Percentiles rank a stretch among this genome's conserved stretches.
phyloP scores from a whole-genome alignment of 2,797 vertebrate species.

The Trematocara caparti region DNA sequence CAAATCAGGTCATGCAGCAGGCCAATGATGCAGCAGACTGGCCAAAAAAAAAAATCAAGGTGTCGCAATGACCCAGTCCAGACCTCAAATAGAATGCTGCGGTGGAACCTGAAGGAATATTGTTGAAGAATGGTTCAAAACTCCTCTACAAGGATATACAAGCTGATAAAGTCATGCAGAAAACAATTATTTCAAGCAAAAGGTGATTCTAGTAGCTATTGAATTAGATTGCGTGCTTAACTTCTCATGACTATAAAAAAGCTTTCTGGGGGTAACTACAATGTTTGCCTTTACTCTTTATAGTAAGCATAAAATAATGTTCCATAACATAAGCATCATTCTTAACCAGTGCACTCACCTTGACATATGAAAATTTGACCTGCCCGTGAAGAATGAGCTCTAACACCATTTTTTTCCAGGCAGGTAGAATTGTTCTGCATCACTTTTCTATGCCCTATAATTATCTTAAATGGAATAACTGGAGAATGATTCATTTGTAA shows the following conservation, averaged over 20 bases:
- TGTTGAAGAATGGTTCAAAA: not conserved
- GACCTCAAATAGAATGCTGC: not conserved
- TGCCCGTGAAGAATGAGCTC: not conserved
- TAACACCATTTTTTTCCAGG: not conserved
- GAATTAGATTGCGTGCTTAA: not conserved
- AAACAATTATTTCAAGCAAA: not conserved
- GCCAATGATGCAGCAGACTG: not conserved
- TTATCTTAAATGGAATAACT: conserved; percentile 30
- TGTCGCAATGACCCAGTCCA: not conserved
- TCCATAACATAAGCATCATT: not conserved
- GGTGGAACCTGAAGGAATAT: not conserved
- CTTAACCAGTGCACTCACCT: not conserved
- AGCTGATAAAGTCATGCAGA: not conserved
- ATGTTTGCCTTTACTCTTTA: not conserved
- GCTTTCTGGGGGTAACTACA: not conserved
- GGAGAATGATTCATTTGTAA: not conserved
- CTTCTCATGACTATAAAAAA: not conserved
- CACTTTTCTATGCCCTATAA: not conserved
- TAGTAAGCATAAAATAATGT: not conserved
- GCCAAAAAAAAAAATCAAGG: not conserved
- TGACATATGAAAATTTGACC: not conserved
- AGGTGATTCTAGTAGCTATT: not conserved
- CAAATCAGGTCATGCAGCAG: not conserved
- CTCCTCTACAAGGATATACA: not conserved
- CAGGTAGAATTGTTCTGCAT: not conserved